Evolutionary conservation across 2,888 invertebrate species (phyloP), one percentile per base, ranked within the genome.

Genomic region (Macaria notata): DNA sequence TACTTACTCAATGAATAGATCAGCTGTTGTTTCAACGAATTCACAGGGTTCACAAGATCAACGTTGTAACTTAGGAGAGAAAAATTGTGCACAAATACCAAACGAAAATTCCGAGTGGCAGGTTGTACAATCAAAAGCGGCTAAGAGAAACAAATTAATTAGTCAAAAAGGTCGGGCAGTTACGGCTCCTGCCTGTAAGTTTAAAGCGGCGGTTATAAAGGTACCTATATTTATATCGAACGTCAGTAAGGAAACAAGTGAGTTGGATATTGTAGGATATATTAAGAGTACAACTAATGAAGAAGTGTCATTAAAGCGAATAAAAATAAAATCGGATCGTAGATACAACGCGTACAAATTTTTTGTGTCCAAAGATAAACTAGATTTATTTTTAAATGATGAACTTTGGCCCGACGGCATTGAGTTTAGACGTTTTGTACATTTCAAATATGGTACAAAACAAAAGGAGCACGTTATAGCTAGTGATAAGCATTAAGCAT

Each of bases 171-270:
- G 47, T n/a, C 9, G 36, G n/a, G 47, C 47, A n/a, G n/a, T 31
- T 29, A 44, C 29, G 29, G 29, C 44, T 19, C 62, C 63, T 70
- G 66, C 68, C 59, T 66, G 64, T 66, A 65, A 67, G n/a, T n/a
- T n/a, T n/a, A n/a, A n/a, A n/a, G n/a, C n/a, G n/a, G n/a, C n/a
- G n/a, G n/a, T n/a, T n/a, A 9, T 46, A 3, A 60, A 60, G 44
- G 47, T 56, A n/a, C 56, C 60, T 8, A 36, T 61, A 29, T 59
- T 59, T 53, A 50, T 60, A 29, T 60, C 50, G n/a, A 56, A 56
- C 45, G 54, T 60, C 38, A 45, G 56, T 43, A 46, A 45, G 7
- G 50, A 56, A 29, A 56, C 54, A 2, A 42, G 36, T 31, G 56
- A 56, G 44, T 33, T 46, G n/a, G 56, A 51, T 46, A 59, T 59